Percentiles rank a stretch among this genome's conserved stretches.
Conservation (phyloP, 2,888 invertebrate species). For the Hecatera dysodea region DNA sequence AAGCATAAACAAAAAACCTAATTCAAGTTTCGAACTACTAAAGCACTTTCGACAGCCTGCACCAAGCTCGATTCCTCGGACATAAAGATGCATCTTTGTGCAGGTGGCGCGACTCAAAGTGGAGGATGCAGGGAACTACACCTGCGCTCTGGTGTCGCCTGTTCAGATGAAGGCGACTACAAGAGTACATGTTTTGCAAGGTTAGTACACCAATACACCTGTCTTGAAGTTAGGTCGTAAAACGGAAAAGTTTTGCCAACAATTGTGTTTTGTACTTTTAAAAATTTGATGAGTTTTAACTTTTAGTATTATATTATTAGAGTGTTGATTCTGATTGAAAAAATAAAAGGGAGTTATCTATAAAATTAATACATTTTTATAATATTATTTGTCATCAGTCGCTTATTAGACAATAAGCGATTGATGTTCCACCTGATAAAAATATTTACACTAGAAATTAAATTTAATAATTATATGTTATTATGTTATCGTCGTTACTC, state of each 20-base stretch:
- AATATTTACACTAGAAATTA: neutral
- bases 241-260: neutral
- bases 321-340: too few relatives aligned
- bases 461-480: neutral
- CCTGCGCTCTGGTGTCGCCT: conserved; percentile 92
- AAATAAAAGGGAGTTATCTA: too few relatives aligned
- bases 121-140: conserved; percentile 93
- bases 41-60: neutral
- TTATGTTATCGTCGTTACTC: neutral
- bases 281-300: too few relatives aligned
- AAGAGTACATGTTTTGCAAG: conserved; percentile 92
- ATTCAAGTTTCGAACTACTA: conserved; percentile 11
- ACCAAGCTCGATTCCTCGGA: conserved; percentile 6
- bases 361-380: too few relatives aligned
- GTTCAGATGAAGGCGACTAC: conserved; percentile 90
- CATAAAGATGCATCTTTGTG: conserved; percentile 43
- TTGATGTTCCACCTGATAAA: neutral
- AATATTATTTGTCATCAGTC: too few relatives aligned
- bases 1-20: conserved; percentile 1
- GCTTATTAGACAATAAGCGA: too few relatives aligned
- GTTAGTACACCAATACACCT: conserved; percentile 77
- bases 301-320: too few relatives aligned
- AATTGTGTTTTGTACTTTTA: neutral
- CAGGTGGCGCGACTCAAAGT: conserved; percentile 92
- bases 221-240: neutral